Base-by-base conservation (phyloP, 2,888 invertebrate genomes). In the Sminthurides aquaticus region DNA sequence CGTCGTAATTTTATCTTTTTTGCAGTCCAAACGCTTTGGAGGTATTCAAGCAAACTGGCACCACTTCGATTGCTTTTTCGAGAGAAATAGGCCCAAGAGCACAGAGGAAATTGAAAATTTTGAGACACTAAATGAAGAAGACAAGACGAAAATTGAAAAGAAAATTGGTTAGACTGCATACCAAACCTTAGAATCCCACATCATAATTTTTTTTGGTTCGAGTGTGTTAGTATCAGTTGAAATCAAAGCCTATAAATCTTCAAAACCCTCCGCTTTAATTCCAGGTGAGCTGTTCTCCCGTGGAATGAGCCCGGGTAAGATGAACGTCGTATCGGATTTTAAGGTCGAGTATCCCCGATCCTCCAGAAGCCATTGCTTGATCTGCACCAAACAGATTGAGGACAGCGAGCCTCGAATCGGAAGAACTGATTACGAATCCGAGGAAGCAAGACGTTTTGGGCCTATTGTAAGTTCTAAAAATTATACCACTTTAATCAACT, bases 21-120 rank as follows among this genome's bases (percentile, higher is more conserved):
- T 20, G 5, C 52, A 52, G 52, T 52, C 52, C 5, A 8, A 20
- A 22, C 22, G 5, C 20, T 52, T 18, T 22, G 52, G 20, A 5
- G 52, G 52, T 15, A 52, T 52, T 8, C 52, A 52, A 22, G 20
- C 22, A 5, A 52, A 52, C 20, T 52, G 52, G 52, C 52, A 52
- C 20, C 52, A 52, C 52, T 20, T 22, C 5, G 52, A 52, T 22
- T 52, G 52, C 52, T 52, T 52, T 20, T 52, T 52, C 52, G 20
- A 18, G 5, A 15, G 52, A 15, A 20, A 52, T 20, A 15, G 22
- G 20, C 52, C 52, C 11, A 52, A 8, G 5, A 18, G 15, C 8
- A 8, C 20, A 20, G 52, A 20, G 5, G 52, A 52, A 8, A 52
- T 52, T 52, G 52, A 52, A 5, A 52, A 52, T 52, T 52, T 52